Evolutionary conservation across 2,888 invertebrate genomes (phyloP), one percentile per base, ranked within the genome.

Genomic region (Epinotia ramella): DNA sequence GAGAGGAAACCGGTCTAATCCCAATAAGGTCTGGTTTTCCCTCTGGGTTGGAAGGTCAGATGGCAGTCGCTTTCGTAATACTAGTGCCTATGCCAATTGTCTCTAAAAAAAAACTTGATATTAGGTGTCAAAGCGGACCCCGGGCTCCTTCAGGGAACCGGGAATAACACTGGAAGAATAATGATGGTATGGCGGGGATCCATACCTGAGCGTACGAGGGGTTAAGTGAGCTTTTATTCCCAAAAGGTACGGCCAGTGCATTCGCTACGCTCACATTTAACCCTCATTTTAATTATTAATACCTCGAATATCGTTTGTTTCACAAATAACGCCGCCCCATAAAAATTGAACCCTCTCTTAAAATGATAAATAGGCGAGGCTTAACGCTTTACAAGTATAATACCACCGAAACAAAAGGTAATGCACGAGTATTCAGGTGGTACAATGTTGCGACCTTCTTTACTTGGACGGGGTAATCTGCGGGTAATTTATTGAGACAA

Each of bases 401-500:
- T 46, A 3, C 69, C n/a, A 24, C 40, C 40, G 12, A 16, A 12
- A 59, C 59, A 60, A 69, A 69, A 69, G 66, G 16, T 64, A 44
- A 20, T 9, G 46, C 24, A n/a, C 69, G 69, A 46, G 46, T 24
- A 20, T 11, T 16, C 44, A n/a, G 59, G 56, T 44, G 40, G 57
- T 24, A 46, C n/a, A 59, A 46, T 46, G 24, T 69, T 59, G 24
- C 59, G 69, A 46, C 69, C 46, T 69, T 69, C 46, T 69, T 40
- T 24, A 60, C 33, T 13, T 44, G 46, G 69, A 53, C 76, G 59
- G 59, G 67, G 70, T 79, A 78, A 78, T 73, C 78, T 77, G 63
- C 59, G 73, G 73, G 75, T 84, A 82, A 84, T 83, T 84, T 82
- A 82, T 81, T 80, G 79, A 80, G 83, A 82, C 84, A 82, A 79